A percentile compares a stretch with the other conserved stretches of the same genome.
Conservation (phyloP, 2,797 vertebrate species). For the Pelochelys cantorii region DNA sequence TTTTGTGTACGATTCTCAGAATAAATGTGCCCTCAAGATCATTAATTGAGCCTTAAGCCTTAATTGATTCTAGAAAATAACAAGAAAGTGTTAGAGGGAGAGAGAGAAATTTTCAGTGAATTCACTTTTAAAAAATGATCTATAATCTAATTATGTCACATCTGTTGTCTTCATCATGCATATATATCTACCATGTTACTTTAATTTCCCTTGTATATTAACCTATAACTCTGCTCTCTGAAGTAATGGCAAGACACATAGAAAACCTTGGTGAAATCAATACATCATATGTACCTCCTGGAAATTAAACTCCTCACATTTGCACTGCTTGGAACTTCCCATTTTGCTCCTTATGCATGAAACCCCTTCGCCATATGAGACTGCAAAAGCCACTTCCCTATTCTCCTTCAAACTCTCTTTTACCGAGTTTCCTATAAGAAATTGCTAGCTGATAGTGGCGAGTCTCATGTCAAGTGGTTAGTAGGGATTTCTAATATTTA, state of each 20-base stretch:
- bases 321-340: not conserved
- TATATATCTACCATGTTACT: not conserved
- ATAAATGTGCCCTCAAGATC: not conserved
- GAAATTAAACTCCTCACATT: not conserved
- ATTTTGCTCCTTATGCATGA: not conserved
- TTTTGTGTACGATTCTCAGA: not conserved
- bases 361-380: not conserved
- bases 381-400: not conserved
- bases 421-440: not conserved
- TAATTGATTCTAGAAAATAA: not conserved
- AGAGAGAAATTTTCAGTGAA: not conserved
- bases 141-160: not conserved
- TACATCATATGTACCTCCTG: not conserved
- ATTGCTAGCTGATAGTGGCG: not conserved
- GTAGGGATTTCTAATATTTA: not conserved
- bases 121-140: not conserved
- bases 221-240: not conserved
- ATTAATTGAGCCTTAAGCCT: not conserved
- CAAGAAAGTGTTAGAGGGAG: not conserved
- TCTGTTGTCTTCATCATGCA: slow-evolving; percentile 12
- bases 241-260: not conserved
- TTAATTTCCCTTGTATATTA: slow-evolving; percentile 32
- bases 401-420: not conserved
- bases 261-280: not conserved
- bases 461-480: not conserved